Evolutionary conservation across 2,888 invertebrate genomes (phyloP), one percentile per base, ranked within the genome.

Genomic region (Abrostola tripartita): DNA sequence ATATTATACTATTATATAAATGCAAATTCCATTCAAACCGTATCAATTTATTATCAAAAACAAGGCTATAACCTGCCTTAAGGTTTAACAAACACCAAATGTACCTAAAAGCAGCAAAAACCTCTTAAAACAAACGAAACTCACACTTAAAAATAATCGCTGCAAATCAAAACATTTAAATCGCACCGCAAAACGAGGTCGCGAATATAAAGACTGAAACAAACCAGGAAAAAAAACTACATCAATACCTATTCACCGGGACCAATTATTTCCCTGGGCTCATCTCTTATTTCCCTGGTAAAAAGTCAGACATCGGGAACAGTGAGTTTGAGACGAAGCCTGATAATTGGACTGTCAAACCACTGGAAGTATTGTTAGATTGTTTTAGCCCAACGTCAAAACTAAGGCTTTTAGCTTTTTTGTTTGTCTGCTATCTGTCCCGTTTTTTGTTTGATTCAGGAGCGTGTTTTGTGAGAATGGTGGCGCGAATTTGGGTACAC

Each of bases 261-360:
- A 69, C 72, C 85, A 87, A 86, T 87, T 86, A 85, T 84, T 83
- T 76, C 67, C 63, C 59, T 66, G 64, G 69, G 57, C 68, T 75
- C 68, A 69, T 73, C 76, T 77, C 75, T 83, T 78, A 80, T 83
- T 84, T 82, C 63, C 75, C 73, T 62, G 68, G 62, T 53, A 85
- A 86, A 85, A 83, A 79, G 67, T 74, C 77, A 81, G 77, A 72
- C 64, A 80, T 83, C 79, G 74, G 66, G 70, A 81, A 79, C 85
- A 84, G 82, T 72, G 69, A 78, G 68, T 79, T 76, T 58, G 83
- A 75, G 77, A 71, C 68, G 53, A 6, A 41, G 52, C 47, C 76
- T 83, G 76, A 83, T 88, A 88, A 88, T 89, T 88, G 88, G 85
- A 86, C 81, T 88, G 88, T 88, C 88, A 86, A 79, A 75, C 71